phyloP scores from a whole-genome alignment of 2,113 vertebrate species.

The Neoarius graeffei region DNA sequence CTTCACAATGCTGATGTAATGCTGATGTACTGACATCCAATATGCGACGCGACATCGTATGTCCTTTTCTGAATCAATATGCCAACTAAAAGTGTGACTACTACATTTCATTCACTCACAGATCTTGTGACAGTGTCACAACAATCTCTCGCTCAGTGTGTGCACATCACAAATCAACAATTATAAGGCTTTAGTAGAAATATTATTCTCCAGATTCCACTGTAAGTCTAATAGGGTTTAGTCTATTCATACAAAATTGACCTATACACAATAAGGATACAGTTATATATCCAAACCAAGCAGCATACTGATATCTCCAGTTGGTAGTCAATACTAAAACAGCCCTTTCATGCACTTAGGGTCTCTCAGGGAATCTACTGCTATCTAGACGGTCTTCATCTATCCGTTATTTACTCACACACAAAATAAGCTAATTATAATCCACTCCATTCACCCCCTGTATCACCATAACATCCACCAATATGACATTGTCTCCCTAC shows the following conservation, averaged over 20 bases:
- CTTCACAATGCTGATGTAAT: slow-evolving; percentile 20
- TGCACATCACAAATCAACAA: not conserved
- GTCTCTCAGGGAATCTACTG: not conserved
- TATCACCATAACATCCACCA: not conserved
- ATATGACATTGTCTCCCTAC: slow-evolving; percentile 14
- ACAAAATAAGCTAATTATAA: not conserved
- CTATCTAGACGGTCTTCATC: not conserved
- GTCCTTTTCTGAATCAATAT: slow-evolving; percentile 1
- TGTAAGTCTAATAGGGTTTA: not conserved
- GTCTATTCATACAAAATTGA: not conserved
- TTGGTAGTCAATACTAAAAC: slow-evolving; percentile 30
- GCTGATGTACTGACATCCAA: slow-evolving; percentile 32
- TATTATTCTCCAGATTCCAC: not conserved
- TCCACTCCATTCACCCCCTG: not conserved
- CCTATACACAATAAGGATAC: not conserved
- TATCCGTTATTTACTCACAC: not conserved
- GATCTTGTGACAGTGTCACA: not conserved
- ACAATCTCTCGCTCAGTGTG: not conserved
- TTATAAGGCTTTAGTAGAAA: not conserved
- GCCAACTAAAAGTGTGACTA: not conserved
- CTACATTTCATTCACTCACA: not conserved
- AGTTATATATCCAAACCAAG: not conserved
- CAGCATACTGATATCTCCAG: not conserved
- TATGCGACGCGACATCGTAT: slow-evolving; percentile 4
- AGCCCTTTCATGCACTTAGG: not conserved